A percentile compares a stretch with the other conserved stretches of the same genome.
phyloP scores from a whole-genome alignment of 2,797 vertebrate genomes.

The Enteromius fasciolatus region DNA sequence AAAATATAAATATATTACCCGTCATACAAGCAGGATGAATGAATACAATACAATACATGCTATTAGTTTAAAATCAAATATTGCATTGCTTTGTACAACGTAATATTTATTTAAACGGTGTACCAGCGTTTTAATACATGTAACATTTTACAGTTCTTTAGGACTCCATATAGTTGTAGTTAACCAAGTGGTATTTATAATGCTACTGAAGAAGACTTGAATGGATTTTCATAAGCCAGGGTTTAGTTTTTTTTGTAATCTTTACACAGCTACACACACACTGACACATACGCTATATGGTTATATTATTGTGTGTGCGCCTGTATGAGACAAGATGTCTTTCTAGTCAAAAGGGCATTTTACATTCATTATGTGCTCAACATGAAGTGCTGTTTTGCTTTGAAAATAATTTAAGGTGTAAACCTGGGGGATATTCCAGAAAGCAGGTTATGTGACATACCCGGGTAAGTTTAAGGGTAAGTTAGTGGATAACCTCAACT shows the following conservation, averaged over 20 bases:
- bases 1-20: background rate
- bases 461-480: too few species aligned
- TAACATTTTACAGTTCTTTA: background rate
- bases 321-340: background rate
- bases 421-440: too few species aligned
- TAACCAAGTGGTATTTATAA: background rate
- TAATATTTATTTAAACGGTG: background rate
- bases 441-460: too few species aligned
- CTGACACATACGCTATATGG: background rate
- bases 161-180: background rate
- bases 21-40: background rate
- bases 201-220: background rate
- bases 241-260: conserved; percentile 4
- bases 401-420: background rate
- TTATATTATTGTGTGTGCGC: background rate
- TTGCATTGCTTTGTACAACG: background rate
- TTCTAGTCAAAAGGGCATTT: background rate
- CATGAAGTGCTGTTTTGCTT: conserved; percentile 4
- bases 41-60: background rate
- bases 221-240: background rate
- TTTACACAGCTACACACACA: background rate
- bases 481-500: too few species aligned
- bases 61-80: background rate
- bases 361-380: background rate
- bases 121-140: background rate